phyloP scores from a whole-genome alignment of 2,888 invertebrate genomes.

The Cataglyphis rosenhaueri region DNA sequence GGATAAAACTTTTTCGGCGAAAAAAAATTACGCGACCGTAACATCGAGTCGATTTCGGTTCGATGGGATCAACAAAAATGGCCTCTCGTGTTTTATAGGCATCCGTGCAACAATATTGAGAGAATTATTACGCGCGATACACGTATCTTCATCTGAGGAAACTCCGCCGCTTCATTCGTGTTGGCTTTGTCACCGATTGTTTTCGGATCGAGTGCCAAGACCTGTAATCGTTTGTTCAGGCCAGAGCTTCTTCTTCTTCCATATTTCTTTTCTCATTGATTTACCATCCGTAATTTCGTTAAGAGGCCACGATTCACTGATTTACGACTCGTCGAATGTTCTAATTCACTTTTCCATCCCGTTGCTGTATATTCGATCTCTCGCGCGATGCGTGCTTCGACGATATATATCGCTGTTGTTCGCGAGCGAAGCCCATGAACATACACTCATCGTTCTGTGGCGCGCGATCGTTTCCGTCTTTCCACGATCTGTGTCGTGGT shows the following conservation, averaged over 20 bases:
- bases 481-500: not conserved
- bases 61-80: constrained; percentile 8
- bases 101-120: constrained; percentile 26
- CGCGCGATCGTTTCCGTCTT: constrained; percentile 64
- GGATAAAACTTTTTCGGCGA: not conserved
- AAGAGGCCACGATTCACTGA: constrained; percentile 73
- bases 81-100: constrained; percentile 10
- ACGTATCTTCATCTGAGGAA: not conserved
- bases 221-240: constrained; percentile 32
- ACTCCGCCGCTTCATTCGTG: constrained; percentile 8
- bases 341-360: constrained; percentile 74
- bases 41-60: constrained; percentile 13
- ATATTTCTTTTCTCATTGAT: constrained; percentile 72
- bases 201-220: constrained; percentile 53
- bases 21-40: constrained; percentile 16
- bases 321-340: constrained; percentile 74
- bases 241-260: constrained; percentile 55
- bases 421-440: constrained; percentile 50
- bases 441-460: constrained; percentile 63
- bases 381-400: constrained; percentile 64
- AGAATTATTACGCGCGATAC: constrained; percentile 45
- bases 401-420: constrained; percentile 62
- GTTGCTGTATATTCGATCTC: constrained; percentile 38
- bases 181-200: constrained; percentile 53
- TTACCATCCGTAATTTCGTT: constrained; percentile 78